Conservation (phyloP, 2,888 invertebrate genomes). For the Galeopsomyia nigrocyanea region DNA sequence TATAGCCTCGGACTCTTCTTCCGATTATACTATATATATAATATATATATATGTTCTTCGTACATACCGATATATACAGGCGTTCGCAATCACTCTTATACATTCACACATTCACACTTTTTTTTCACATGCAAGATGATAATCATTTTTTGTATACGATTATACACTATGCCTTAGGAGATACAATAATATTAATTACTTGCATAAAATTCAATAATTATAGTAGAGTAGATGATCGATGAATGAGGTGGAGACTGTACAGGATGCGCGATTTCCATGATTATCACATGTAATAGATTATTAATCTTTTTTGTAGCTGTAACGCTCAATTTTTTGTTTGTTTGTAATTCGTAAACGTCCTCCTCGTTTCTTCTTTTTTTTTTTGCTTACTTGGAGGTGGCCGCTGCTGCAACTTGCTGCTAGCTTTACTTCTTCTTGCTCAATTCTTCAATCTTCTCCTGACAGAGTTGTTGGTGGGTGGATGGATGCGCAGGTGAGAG, state of each 20-base stretch:
- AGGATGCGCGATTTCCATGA: slow-evolving; percentile 72
- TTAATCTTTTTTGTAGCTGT: slow-evolving; percentile 61
- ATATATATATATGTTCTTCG: slow-evolving; percentile 32
- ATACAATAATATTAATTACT: slow-evolving; percentile 51
- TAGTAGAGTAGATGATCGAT: slow-evolving; percentile 76
- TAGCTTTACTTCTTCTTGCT: slow-evolving; percentile 47
- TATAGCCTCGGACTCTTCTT: slow-evolving; percentile 45
- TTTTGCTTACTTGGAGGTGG: slow-evolving; percentile 36
- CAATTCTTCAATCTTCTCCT: slow-evolving; percentile 34
- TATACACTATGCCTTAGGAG: slow-evolving; percentile 48
- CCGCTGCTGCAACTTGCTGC: too few species aligned
- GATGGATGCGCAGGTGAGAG: slow-evolving; percentile 38
- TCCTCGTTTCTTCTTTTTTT: neutral
- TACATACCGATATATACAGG: slow-evolving; percentile 43
- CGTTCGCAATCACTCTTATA: slow-evolving; percentile 41
- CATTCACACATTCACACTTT: slow-evolving; percentile 51
- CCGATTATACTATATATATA: slow-evolving; percentile 41
- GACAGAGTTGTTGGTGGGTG: slow-evolving; percentile 28
- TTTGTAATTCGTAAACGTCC: neutral
- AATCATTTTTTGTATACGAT: slow-evolving; percentile 50
- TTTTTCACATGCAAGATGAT: slow-evolving; percentile 51
- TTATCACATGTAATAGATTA: slow-evolving; percentile 80
- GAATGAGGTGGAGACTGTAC: slow-evolving; percentile 76
- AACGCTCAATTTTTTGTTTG: slow-evolving; percentile 32
- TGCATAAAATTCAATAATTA: slow-evolving; percentile 70